A percentile compares a stretch with the other conserved stretches of the same genome.
Evolutionary conservation across 2,888 invertebrate genomes (phyloP).

Genomic region (Philonicus albiceps): DNA sequence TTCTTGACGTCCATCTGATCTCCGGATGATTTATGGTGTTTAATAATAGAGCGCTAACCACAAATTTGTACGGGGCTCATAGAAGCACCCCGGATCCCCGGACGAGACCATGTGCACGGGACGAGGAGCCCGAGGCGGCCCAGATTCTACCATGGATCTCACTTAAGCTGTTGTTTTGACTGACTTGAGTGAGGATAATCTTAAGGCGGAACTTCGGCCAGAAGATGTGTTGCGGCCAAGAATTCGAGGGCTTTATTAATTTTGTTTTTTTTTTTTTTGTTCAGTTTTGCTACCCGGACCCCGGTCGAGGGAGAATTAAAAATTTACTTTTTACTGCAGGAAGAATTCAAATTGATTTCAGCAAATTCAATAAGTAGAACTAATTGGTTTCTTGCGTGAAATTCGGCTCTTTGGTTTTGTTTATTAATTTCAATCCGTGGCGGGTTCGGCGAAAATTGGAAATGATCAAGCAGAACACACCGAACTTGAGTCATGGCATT

Average conservation of each 20-base stretch:
- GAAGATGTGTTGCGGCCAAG: neutral
- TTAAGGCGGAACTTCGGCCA: slow-evolving; percentile 17
- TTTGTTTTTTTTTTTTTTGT: no score
- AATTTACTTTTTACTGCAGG: neutral
- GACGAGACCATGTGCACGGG: neutral
- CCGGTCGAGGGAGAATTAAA: neutral
- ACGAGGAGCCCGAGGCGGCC: slow-evolving; percentile 23
- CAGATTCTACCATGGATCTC: slow-evolving; percentile 39
- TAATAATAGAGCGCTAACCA: slow-evolving; percentile 45
- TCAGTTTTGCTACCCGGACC: neutral
- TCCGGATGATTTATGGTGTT: slow-evolving; percentile 43
- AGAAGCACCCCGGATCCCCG: neutral
- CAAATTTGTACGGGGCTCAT: slow-evolving; percentile 39
- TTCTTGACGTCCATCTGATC: slow-evolving; percentile 43
- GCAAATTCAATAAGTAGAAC: slow-evolving; percentile 20
- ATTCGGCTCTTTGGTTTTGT: slow-evolving; percentile 34
- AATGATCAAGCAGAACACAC: neutral
- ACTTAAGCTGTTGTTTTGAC: slow-evolving; percentile 46
- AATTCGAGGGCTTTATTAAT: slow-evolving; percentile 19
- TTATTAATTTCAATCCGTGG: neutral
- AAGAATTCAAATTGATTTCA: slow-evolving; percentile 26
- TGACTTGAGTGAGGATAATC: slow-evolving; percentile 45
- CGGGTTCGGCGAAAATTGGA: neutral
- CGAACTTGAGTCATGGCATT: neutral
- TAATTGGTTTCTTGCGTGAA: slow-evolving; percentile 38